phyloP scores from a whole-genome alignment of 2,888 invertebrate species.

The Catocala sponsa region DNA sequence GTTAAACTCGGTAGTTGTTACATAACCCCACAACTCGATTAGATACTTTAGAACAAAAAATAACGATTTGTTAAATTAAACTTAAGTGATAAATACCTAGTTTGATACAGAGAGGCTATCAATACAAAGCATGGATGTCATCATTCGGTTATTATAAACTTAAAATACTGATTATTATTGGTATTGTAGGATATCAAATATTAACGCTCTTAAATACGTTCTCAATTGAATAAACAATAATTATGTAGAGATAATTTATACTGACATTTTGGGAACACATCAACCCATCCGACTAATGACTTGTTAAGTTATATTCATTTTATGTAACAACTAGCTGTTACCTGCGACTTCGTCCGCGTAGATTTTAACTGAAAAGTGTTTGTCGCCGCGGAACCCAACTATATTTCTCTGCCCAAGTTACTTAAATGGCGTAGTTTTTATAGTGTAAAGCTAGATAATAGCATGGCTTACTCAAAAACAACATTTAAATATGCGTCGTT shows the following conservation, averaged over 20 bases:
- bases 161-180: constrained; percentile 47
- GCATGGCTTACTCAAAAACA: too few species aligned
- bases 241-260: constrained; percentile 18
- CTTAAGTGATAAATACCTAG: constrained; percentile 60
- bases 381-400: too few species aligned
- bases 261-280: constrained; percentile 19
- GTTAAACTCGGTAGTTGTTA: constrained; percentile 30
- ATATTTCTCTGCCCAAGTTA: too few species aligned
- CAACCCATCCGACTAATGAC: too few species aligned
- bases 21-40: constrained; percentile 56
- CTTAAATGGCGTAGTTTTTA: too few species aligned
- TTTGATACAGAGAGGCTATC: constrained; percentile 73
- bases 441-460: too few species aligned
- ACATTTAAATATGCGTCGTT: too few species aligned
- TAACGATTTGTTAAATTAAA: constrained; percentile 60
- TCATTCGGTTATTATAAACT: constrained; percentile 54
- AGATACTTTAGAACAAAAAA: constrained; percentile 52
- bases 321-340: too few species aligned
- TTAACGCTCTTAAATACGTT: constrained; percentile 11
- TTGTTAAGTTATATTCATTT: too few species aligned
- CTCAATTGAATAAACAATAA: constrained; percentile 16
- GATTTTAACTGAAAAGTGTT: too few species aligned
- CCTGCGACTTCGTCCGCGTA: too few species aligned
- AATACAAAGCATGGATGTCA: constrained; percentile 68
- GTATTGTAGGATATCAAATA: constrained; percentile 36